Base-by-base conservation (phyloP, 2,113 vertebrate species). In the Epinephelus fuscoguttatus region DNA sequence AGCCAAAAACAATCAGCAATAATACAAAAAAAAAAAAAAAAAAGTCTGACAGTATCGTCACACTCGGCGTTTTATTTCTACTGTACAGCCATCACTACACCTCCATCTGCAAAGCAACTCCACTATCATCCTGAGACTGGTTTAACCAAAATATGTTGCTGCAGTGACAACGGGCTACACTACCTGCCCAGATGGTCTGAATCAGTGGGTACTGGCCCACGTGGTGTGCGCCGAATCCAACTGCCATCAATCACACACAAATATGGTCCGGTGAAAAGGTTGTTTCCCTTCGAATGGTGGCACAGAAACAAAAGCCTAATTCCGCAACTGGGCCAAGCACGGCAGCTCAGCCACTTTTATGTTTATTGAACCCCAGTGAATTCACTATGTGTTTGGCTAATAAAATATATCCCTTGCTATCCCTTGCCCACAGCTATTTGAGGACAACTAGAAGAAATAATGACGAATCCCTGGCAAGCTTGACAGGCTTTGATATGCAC, bases 111-210 rank as follows among this genome's bases (percentile, higher is more conserved):
- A 59, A 23, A 70, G 47, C 4, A 27, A 18, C 50, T 70, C 50
- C 11, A 10, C 37, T 9, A 1, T 59, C 37, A 45, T 49, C 74
- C 47, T 15, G 53, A 56, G 53, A 62, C 64, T n/a, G 56, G 52
- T 64, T 23, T 14, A 27, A 70, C 49, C 47, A 27, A n/a, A 55
- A 14, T n/a, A 27, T 61, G 74, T 23, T 56, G 59, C 61, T 33
- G 56, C 81, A 52, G 55, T 40, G 50, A 18, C 69, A 60, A 55
- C 30, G 19, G 78, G 68, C 59, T 67, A 2, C 56, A n/a, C 49
- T 75, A 79, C 85, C 82, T 85, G 78, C 37, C 87, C 92, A 92
- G 89, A 94, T 90, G 92, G 89, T 86, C 73, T 14, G 68, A 86
- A 67, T 76, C 81, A 84, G 88, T 57, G 67, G 84, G 79, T 53